Conservation (phyloP, 2,797 vertebrate species). For the Adelosebastes latens region DNA sequence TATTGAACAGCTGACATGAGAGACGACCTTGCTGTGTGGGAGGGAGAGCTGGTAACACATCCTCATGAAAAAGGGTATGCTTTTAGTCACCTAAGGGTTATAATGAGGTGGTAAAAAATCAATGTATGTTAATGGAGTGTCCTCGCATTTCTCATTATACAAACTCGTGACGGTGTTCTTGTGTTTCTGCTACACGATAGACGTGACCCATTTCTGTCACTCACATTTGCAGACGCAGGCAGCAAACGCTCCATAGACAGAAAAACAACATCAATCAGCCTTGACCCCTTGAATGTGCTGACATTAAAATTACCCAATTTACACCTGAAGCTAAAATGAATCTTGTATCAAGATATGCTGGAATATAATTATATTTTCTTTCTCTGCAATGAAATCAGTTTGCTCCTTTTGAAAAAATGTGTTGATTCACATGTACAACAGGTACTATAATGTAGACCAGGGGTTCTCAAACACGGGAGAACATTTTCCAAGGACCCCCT, state of each 20-base stretch:
- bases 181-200: constrained; percentile 14
- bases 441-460: not conserved
- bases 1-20: not conserved
- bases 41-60: not conserved
- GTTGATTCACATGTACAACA: not conserved
- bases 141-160: not conserved
- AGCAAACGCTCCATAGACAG: not conserved
- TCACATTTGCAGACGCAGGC: constrained; percentile 7
- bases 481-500: no score
- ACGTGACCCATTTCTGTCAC: constrained; percentile 49
- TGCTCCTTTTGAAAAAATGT: not conserved
- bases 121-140: not conserved
- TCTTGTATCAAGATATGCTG: not conserved
- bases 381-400: not conserved
- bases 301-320: constrained; percentile 17
- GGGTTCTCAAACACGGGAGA: no score
- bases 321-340: not conserved
- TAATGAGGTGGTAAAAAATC: not conserved
- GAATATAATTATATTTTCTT: not conserved
- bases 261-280: constrained; percentile 21
- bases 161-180: constrained; percentile 4
- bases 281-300: constrained; percentile 12
- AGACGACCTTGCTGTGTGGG: not conserved
- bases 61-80: not conserved
- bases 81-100: not conserved